Evolutionary conservation across 2,888 invertebrate genomes (phyloP).

Genomic region (Arenicola marina): DNA sequence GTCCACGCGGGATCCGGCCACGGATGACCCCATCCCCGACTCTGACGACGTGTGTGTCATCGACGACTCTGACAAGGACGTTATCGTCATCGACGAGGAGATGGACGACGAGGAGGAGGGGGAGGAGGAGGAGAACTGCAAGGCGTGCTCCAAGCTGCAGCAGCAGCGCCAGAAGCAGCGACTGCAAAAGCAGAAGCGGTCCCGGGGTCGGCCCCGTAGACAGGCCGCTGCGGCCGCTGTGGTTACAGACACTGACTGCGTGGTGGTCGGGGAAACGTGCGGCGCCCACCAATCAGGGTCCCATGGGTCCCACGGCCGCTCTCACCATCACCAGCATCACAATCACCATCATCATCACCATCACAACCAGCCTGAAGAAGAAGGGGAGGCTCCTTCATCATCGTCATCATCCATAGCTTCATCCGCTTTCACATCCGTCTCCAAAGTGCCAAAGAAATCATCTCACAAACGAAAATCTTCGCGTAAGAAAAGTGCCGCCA

Average conservation of each 20-base stretch:
- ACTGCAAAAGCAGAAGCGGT: neutral
- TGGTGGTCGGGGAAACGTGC: too few relatives aligned
- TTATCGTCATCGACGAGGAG: conserved; percentile 9
- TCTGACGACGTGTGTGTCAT: conserved; percentile 1
- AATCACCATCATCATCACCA: neutral
- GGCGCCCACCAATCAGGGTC: too few relatives aligned
- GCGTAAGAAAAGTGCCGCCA: too few relatives aligned
- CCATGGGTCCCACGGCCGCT: neutral
- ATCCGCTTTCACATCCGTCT: neutral
- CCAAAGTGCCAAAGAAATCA: neutral
- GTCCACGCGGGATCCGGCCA: neutral
- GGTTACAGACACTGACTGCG: too few relatives aligned
- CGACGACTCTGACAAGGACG: conserved; percentile 8
- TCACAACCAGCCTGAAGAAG: neutral
- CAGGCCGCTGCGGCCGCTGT: too few relatives aligned
- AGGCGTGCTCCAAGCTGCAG: conserved; percentile 4
- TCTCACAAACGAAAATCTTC: neutral
- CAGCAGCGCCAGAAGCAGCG: neutral
- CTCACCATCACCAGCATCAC: neutral
- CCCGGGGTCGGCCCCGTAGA: neutral
- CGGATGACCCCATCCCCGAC: neutral
- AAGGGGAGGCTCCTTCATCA: neutral
- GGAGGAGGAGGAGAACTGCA: neutral
- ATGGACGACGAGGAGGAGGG: conserved; percentile 11
- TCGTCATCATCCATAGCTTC: too few relatives aligned